Evolutionary conservation across 2,113 vertebrate genomes (phyloP).

Genomic region (Lucifuga dentata): DNA sequence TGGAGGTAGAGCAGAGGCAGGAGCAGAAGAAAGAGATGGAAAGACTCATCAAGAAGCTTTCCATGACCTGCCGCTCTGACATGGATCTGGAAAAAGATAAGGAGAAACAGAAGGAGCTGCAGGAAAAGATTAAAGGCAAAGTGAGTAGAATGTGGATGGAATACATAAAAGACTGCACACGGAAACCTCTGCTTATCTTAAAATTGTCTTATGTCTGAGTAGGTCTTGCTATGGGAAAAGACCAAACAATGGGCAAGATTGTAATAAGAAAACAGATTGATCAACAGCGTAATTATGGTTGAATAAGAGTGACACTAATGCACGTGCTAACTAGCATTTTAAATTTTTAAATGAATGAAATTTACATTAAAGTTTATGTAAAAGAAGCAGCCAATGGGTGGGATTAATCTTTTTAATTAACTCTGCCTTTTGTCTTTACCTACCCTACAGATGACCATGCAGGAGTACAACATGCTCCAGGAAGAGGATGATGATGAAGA

Average conservation of each 20-base stretch:
- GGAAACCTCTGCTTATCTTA: neutral
- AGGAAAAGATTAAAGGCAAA: constrained; percentile 94
- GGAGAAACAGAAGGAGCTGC: constrained; percentile 88
- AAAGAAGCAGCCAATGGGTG: no score
- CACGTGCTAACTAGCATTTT: no score
- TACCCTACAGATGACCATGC: constrained; percentile 87
- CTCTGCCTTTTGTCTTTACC: neutral
- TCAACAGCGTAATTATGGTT: no score
- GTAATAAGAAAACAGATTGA: no score
- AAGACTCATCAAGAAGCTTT: constrained; percentile 91
- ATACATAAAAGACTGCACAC: neutral
- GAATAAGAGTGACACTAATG: no score
- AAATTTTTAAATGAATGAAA: no score
- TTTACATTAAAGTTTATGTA: no score
- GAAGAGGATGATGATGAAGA: constrained; percentile 90
- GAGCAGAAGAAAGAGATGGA: constrained; percentile 97
- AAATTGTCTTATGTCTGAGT: neutral
- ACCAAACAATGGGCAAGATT: no score
- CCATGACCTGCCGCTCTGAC: constrained; percentile 93
- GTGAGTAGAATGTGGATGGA: constrained; percentile 73
- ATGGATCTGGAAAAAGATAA: constrained; percentile 91
- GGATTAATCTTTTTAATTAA: neutral
- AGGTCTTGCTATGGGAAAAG: no score
- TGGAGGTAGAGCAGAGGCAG: constrained; percentile 93
- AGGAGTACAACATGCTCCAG: constrained; percentile 89